phyloP scores from a whole-genome alignment of 1,140 invertebrate species.

The Drosophila gunungcola region DNA sequence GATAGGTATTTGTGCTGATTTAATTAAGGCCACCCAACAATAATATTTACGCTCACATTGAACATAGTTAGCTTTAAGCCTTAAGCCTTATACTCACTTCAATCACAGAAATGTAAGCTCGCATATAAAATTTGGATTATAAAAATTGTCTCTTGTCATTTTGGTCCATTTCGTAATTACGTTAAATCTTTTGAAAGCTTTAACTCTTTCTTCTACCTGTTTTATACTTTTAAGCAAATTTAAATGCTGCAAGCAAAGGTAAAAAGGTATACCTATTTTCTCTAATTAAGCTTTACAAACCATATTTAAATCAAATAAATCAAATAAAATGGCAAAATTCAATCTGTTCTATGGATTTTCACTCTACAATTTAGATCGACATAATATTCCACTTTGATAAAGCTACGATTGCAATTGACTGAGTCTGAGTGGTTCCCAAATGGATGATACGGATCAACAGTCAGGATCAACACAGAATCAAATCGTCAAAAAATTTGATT shows the following conservation, averaged over 20 bases:
- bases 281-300: too few relatives aligned
- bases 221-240: too few relatives aligned
- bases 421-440: slow-evolving; percentile 16
- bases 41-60: not conserved
- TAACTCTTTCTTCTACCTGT: too few relatives aligned
- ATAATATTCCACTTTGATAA: slow-evolving; percentile 3
- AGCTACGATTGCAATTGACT: slow-evolving; percentile 14
- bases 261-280: too few relatives aligned
- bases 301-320: not conserved
- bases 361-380: not conserved
- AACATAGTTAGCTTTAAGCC: not conserved
- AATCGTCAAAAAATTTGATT: slow-evolving; percentile 58
- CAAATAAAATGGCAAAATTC: not conserved
- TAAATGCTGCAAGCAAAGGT: too few relatives aligned
- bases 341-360: too few relatives aligned
- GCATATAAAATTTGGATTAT: too few relatives aligned
- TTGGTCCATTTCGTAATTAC: too few relatives aligned
- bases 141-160: too few relatives aligned
- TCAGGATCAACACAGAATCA: slow-evolving; percentile 48
- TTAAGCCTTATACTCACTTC: not conserved
- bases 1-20: slow-evolving; percentile 14
- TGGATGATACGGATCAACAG: slow-evolving; percentile 41
- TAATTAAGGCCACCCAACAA: slow-evolving; percentile 25
- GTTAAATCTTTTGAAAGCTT: too few relatives aligned
- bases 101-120: too few relatives aligned